phyloP scores from a whole-genome alignment of 2,113 vertebrate species.

The Melanocharis versteri region DNA sequence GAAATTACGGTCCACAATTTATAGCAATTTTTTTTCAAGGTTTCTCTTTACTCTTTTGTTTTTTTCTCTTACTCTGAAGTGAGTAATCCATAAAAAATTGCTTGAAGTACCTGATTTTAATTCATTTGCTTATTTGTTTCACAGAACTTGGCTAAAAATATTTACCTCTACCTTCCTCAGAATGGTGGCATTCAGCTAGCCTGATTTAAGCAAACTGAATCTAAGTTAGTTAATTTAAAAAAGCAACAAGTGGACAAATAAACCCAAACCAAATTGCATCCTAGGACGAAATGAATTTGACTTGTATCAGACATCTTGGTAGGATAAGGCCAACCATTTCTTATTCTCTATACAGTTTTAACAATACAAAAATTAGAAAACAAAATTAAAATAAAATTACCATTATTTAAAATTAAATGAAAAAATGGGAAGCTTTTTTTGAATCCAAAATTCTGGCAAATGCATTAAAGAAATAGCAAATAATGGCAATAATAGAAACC shows the following conservation, averaged over 20 bases:
- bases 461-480: background rate
- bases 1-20: background rate
- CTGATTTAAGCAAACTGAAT: background rate
- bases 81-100: background rate
- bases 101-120: background rate
- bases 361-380: background rate
- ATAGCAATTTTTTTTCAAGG: background rate
- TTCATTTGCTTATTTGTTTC: background rate
- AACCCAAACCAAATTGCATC: background rate
- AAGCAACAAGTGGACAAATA: background rate
- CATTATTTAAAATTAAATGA: background rate
- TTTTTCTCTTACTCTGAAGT: too few relatives aligned
- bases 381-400: background rate
- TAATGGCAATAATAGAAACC: background rate
- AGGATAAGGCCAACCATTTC: background rate
- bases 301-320: background rate
- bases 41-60: too few relatives aligned
- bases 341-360: background rate
- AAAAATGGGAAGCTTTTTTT: background rate
- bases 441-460: background rate
- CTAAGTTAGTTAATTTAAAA: background rate
- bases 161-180: background rate
- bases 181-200: background rate
- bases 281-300: background rate
- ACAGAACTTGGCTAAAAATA: background rate